Conservation (phyloP, 2,797 vertebrate species). For the Mormyrus hasselquistii region DNA sequence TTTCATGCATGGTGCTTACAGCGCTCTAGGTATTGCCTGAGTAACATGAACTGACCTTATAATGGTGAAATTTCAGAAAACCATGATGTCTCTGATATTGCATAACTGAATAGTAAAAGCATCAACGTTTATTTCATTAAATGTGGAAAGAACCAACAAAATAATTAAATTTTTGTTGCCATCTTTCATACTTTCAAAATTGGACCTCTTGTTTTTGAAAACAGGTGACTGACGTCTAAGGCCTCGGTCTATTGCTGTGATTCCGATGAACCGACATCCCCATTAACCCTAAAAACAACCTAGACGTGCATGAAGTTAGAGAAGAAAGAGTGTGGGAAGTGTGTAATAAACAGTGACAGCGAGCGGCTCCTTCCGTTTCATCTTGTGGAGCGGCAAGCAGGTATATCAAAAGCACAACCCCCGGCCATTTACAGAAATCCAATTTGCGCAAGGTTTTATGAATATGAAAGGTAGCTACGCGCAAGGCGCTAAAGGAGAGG, state of each 20-base stretch:
- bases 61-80: neutral
- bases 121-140: neutral
- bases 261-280: neutral
- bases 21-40: neutral
- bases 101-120: neutral
- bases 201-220: neutral
- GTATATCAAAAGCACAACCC: slow-evolving; percentile 32
- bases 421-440: slow-evolving; percentile 39
- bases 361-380: slow-evolving; percentile 18
- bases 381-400: slow-evolving; percentile 29
- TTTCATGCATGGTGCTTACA: neutral
- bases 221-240: neutral
- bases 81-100: neutral
- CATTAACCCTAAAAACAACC: slow-evolving; percentile 4
- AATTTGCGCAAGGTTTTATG: slow-evolving; percentile 33
- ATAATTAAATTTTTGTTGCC: neutral
- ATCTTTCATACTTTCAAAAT: neutral
- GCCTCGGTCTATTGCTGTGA: neutral
- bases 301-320: neutral
- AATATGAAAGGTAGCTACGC: slow-evolving; percentile 31
- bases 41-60: neutral
- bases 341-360: slow-evolving; percentile 18
- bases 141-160: neutral
- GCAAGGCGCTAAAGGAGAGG: slow-evolving; percentile 34
- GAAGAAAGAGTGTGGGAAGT: slow-evolving; percentile 1